These are phyloP conservation scores for Andrena bucephala DNA, from an alignment of 2,888 invertebrate species.

Conservation along the genomic window DNA sequence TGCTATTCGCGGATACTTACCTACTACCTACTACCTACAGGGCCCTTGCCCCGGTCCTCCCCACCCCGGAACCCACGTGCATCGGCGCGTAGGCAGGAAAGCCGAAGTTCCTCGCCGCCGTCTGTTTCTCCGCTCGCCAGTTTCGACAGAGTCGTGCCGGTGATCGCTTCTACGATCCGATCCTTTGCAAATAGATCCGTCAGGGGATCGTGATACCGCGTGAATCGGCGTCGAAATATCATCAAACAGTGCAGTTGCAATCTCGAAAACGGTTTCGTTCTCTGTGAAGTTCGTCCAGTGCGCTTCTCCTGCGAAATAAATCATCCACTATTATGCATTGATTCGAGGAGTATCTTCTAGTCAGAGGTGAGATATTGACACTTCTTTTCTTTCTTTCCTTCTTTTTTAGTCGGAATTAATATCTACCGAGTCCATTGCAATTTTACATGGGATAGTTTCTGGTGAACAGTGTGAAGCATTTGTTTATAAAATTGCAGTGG, in stretches of 20 bases:
- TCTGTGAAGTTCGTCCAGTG: constrained; percentile 29
- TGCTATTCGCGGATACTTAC: constrained; percentile 35
- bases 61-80: constrained; percentile 64
- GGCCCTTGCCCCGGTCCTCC: constrained; percentile 36
- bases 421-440: too few relatives aligned
- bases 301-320: not conserved
- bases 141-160: constrained; percentile 71
- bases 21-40: constrained; percentile 17
- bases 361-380: constrained; percentile 36
- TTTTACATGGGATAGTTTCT: too few relatives aligned
- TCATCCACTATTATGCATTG: constrained; percentile 45
- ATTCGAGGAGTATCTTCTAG: constrained; percentile 34
- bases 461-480: too few relatives aligned
- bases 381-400: too few relatives aligned
- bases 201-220: constrained; percentile 17
- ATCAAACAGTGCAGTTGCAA: constrained; percentile 11
- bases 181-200: constrained; percentile 39
- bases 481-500: too few relatives aligned
- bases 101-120: constrained; percentile 45
- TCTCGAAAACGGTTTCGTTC: not conserved
- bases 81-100: constrained; percentile 64
- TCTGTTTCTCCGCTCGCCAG: constrained; percentile 58
- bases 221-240: constrained; percentile 41
- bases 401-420: too few relatives aligned
- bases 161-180: constrained; percentile 47